phyloP scores from a whole-genome alignment of 2,797 vertebrate species.

The Luscinia megarhynchos region DNA sequence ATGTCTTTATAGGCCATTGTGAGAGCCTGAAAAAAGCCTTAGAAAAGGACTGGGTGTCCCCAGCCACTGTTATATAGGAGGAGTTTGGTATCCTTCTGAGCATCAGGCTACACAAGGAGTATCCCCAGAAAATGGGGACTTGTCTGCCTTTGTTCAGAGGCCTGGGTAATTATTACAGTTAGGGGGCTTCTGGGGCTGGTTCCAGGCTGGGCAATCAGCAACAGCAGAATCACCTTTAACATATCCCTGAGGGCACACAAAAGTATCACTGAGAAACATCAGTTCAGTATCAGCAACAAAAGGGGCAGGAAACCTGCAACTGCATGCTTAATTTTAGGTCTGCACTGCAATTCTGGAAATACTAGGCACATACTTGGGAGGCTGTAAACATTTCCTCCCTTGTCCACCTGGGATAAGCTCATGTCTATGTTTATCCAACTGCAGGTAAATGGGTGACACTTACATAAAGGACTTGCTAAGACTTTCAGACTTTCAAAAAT shows the following conservation, averaged over 20 bases:
- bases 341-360: neutral
- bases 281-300: neutral
- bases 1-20: neutral
- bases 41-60: neutral
- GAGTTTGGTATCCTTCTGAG: neutral
- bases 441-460: neutral
- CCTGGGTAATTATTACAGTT: neutral
- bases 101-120: neutral
- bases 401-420: neutral
- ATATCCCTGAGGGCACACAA: slow-evolving; percentile 18
- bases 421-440: neutral
- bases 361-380: neutral
- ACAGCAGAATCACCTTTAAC: neutral
- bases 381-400: neutral
- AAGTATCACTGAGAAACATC: neutral
- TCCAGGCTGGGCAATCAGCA: neutral
- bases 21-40: neutral
- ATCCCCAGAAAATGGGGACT: neutral
- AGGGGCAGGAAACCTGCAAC: neutral
- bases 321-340: neutral
- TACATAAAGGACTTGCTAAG: neutral
- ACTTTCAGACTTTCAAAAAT: neutral
- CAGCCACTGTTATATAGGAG: accelerated
- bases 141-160: neutral
- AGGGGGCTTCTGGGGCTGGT: neutral